Evolutionary conservation across 92 coral and sea anemone genomes (phyloP).

Genomic region (Nematostella vectensis): DNA sequence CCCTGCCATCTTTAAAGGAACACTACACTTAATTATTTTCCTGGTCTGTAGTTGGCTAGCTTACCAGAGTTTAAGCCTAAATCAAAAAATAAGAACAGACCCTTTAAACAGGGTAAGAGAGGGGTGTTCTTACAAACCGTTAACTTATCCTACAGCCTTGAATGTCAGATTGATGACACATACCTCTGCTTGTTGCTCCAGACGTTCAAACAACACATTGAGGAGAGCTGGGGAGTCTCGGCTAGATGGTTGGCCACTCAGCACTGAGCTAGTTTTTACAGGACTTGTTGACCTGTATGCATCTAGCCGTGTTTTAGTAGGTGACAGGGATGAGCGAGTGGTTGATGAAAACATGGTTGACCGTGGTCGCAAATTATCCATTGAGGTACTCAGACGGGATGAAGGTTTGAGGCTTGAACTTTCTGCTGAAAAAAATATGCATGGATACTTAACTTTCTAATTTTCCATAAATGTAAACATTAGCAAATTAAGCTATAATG

Average conservation of each 20-base stretch:
- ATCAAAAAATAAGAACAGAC: too few species aligned
- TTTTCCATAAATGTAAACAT: too few species aligned
- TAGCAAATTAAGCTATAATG: too few species aligned
- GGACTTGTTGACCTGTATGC: constrained; percentile 23
- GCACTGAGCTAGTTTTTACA: constrained; percentile 20
- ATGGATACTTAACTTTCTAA: too few species aligned
- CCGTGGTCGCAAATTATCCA: constrained; percentile 14
- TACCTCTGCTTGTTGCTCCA: constrained; percentile 88
- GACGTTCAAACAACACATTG: constrained; percentile 75
- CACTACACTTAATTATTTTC: too few species aligned
- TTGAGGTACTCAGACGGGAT: constrained; percentile 12
- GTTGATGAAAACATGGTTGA: constrained; percentile 4
- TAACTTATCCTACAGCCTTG: too few species aligned
- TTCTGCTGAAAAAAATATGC: constrained; percentile 2
- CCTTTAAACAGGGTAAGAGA: too few species aligned
- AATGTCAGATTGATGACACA: neutral
- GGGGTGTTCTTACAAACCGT: too few species aligned
- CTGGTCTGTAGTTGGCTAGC: too few species aligned
- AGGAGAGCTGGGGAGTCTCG: constrained; percentile 68
- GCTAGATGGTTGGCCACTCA: constrained; percentile 24
- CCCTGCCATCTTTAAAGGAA: too few species aligned
- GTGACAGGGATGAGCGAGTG: constrained; percentile 6
- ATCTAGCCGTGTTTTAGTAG: constrained; percentile 4
- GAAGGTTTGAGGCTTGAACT: constrained; percentile 1
- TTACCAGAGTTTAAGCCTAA: too few species aligned